A percentile compares a stretch with the other conserved stretches of the same genome.
Evolutionary conservation across 2,113 vertebrate species (phyloP).

Genomic region (Hyaena hyaena): DNA sequence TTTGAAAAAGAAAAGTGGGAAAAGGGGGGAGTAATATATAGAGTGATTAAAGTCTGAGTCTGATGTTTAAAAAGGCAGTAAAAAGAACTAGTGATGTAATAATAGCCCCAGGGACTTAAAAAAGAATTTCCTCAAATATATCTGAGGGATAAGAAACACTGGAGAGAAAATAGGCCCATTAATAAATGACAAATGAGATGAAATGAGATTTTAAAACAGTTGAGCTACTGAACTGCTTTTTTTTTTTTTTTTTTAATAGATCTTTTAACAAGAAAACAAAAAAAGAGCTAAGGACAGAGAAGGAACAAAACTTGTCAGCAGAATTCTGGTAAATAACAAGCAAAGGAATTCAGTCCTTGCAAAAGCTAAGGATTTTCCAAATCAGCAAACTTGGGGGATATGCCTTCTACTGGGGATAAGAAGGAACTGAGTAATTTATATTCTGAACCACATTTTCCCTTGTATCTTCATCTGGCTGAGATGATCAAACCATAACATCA

Average conservation of each 20-base stretch:
- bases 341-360: slow-evolving; percentile 65
- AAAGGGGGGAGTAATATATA: slow-evolving; percentile 36
- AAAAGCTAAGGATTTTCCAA: slow-evolving; percentile 72
- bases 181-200: slow-evolving; percentile 72
- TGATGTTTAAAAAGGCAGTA: slow-evolving; percentile 40
- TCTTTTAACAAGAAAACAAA: slow-evolving; percentile 67
- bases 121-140: slow-evolving; percentile 72
- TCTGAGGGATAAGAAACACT: slow-evolving; percentile 51
- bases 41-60: slow-evolving; percentile 62
- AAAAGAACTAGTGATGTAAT: slow-evolving; percentile 69
- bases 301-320: slow-evolving; percentile 73
- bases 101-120: slow-evolving; percentile 66
- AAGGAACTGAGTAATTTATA: slow-evolving; percentile 63
- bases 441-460: slow-evolving; percentile 61
- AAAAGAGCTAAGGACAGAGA: slow-evolving; percentile 46
- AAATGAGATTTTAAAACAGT: slow-evolving; percentile 74
- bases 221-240: slow-evolving; percentile 53
- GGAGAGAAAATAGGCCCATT: slow-evolving; percentile 71
- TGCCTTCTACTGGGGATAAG: slow-evolving; percentile 49
- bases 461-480: slow-evolving; percentile 47
- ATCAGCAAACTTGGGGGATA: slow-evolving; percentile 67
- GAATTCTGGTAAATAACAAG: slow-evolving; percentile 70
- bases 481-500: slow-evolving; percentile 54
- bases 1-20: slow-evolving; percentile 54
- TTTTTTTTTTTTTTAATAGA: slow-evolving; percentile 45